A percentile compares a stretch with the other conserved stretches of the same genome.
These are phyloP conservation scores for Crocallis elinguaria DNA, from an alignment of 2,888 invertebrate species.

Conservation along the genomic window DNA sequence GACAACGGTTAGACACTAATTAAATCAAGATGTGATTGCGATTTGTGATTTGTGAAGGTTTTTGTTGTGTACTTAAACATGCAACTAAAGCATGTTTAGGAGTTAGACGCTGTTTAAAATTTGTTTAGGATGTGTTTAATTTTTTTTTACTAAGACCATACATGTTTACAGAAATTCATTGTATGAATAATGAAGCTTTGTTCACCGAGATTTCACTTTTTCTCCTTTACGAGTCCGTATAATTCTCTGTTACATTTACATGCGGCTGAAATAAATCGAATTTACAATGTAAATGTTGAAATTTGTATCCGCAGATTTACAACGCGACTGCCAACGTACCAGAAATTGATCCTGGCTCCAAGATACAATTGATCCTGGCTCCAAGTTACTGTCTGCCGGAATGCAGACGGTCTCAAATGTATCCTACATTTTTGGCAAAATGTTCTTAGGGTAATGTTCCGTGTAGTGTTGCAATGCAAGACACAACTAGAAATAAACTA, in stretches of 20 bases:
- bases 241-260: slow-evolving; percentile 14
- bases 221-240: slow-evolving; percentile 1
- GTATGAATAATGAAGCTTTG: background rate
- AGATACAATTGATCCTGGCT: slow-evolving; percentile 26
- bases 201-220: slow-evolving; percentile 3
- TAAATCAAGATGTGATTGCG: too few species aligned
- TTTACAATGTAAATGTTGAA: slow-evolving; percentile 29
- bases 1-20: too few species aligned
- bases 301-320: slow-evolving; percentile 23
- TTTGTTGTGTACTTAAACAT: too few species aligned
- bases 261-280: slow-evolving; percentile 18
- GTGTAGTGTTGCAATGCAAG: background rate
- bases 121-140: too few species aligned
- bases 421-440: slow-evolving; percentile 8
- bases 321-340: slow-evolving; percentile 9
- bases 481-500: background rate
- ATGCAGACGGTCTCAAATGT: slow-evolving; percentile 12
- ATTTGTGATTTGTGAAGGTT: too few species aligned
- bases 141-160: too few species aligned
- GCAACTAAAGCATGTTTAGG: too few species aligned
- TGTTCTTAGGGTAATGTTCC: background rate
- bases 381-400: slow-evolving; percentile 20
- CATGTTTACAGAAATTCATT: too few species aligned
- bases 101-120: too few species aligned
- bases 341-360: slow-evolving; percentile 27